A percentile compares a stretch with the other conserved stretches of the same genome.
phyloP scores from a whole-genome alignment of 2,113 vertebrate genomes.

The Gymnocephalus cernua region DNA sequence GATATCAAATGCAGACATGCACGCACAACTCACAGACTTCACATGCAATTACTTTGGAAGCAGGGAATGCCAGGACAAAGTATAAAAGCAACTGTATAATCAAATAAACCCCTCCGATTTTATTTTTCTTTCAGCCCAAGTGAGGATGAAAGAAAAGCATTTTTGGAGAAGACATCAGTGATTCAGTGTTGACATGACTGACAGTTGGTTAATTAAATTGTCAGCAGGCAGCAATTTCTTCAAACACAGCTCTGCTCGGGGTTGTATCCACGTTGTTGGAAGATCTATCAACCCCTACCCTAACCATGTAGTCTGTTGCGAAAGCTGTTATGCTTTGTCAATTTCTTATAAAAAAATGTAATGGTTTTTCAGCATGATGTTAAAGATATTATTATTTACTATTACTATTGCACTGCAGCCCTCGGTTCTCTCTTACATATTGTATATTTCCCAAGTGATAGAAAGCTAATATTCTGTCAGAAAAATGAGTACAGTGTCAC shows the following conservation, averaged over 20 bases:
- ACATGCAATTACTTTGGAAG: slow-evolving; percentile 45
- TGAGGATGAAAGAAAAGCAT: slow-evolving; percentile 69
- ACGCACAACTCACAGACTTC: slow-evolving; percentile 19
- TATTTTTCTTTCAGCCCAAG: slow-evolving; percentile 21
- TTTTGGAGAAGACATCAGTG: slow-evolving; percentile 58
- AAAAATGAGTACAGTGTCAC: not conserved
- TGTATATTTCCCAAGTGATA: not conserved
- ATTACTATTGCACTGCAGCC: not conserved
- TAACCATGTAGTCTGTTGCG: slow-evolving; percentile 18
- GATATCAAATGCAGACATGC: slow-evolving; percentile 40
- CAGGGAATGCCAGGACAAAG: slow-evolving; percentile 20
- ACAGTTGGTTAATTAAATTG: slow-evolving; percentile 77
- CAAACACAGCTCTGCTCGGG: slow-evolving; percentile 45
- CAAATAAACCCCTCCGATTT: slow-evolving; percentile 46
- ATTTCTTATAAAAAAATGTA: slow-evolving; percentile 28
- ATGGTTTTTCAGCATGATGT: not conserved
- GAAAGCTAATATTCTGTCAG: not conserved
- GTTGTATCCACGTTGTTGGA: slow-evolving; percentile 32
- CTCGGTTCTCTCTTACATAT: not conserved
- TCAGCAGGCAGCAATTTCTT: slow-evolving; percentile 66
- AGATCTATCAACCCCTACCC: slow-evolving; percentile 26
- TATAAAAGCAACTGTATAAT: slow-evolving; percentile 54
- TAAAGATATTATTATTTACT: not conserved
- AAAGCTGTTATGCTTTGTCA: slow-evolving; percentile 35
- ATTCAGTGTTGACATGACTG: slow-evolving; percentile 69